phyloP scores from a whole-genome alignment of 2,797 vertebrate genomes.

The Sylvia borin region DNA sequence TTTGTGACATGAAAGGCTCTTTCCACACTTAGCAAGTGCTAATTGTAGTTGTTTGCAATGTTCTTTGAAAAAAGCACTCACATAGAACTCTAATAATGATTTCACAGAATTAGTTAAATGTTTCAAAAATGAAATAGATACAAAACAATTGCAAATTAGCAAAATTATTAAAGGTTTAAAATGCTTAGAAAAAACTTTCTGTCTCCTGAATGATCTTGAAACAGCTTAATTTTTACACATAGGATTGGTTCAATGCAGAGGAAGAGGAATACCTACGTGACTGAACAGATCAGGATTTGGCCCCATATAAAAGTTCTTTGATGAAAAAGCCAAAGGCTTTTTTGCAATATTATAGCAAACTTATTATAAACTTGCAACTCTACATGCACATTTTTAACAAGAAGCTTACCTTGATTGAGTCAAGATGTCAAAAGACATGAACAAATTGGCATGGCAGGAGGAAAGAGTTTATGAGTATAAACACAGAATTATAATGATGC shows the following conservation, averaged over 20 bases:
- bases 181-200: not conserved
- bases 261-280: not conserved
- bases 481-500: not conserved
- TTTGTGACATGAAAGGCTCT: not conserved
- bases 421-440: not conserved
- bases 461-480: not conserved
- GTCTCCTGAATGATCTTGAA: not conserved
- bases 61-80: not conserved
- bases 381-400: not conserved
- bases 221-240: not conserved
- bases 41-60: not conserved
- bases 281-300: not conserved
- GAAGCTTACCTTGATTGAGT: not conserved
- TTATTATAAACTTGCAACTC: not conserved
- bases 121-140: not conserved
- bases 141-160: not conserved
- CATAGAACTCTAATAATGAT: not conserved
- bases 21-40: not conserved
- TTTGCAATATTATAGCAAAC: not conserved
- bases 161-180: not conserved
- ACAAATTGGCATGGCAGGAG: not conserved
- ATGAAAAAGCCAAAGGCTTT: not conserved
- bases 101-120: not conserved
- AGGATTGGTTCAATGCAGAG: not conserved
- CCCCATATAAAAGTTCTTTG: not conserved